These are phyloP conservation scores for Pseudoips prasinana DNA, from an alignment of 2,888 invertebrate genomes.

Conservation along the genomic window DNA sequence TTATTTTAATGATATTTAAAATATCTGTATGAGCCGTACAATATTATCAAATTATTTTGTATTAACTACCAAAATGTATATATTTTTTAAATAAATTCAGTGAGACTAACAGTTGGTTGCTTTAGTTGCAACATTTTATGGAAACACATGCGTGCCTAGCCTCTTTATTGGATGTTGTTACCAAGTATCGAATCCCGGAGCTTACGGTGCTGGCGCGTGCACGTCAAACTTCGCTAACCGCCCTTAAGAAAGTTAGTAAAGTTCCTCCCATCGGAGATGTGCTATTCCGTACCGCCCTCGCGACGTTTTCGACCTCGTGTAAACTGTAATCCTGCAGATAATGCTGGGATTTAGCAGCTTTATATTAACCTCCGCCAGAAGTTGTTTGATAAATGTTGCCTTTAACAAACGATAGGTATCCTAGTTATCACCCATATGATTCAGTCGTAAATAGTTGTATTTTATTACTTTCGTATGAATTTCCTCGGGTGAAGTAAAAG, in stretches of 20 bases:
- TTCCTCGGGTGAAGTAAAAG: constrained; percentile 26
- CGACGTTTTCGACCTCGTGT: constrained; percentile 63
- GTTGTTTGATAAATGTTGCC: constrained; percentile 63
- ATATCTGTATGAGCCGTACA: no score
- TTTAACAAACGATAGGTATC: constrained; percentile 33
- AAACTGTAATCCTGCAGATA: constrained; percentile 78
- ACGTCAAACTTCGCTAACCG: constrained; percentile 79
- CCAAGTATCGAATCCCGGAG: constrained; percentile 73
- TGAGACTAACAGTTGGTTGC: constrained; percentile 8
- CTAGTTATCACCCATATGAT: no score
- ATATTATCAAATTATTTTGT: no score
- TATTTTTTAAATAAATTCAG: not conserved
- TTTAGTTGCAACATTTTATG: constrained; percentile 29
- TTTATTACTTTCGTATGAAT: no score
- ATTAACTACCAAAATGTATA: no score
- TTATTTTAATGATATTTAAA: no score
- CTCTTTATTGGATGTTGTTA: constrained; percentile 66
- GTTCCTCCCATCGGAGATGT: constrained; percentile 72
- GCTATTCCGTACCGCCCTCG: constrained; percentile 58
- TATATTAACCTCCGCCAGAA: constrained; percentile 66
- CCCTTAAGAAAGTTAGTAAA: constrained; percentile 77
- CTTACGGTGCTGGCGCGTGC: constrained; percentile 74
- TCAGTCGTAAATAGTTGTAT: no score
- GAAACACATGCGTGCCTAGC: constrained; percentile 44
- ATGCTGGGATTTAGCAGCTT: constrained; percentile 74